Percentiles rank a stretch among this genome's conserved stretches.
These are phyloP conservation scores for Merodon equestris DNA, from an alignment of 2,888 invertebrate genomes.

Conservation along the genomic window DNA sequence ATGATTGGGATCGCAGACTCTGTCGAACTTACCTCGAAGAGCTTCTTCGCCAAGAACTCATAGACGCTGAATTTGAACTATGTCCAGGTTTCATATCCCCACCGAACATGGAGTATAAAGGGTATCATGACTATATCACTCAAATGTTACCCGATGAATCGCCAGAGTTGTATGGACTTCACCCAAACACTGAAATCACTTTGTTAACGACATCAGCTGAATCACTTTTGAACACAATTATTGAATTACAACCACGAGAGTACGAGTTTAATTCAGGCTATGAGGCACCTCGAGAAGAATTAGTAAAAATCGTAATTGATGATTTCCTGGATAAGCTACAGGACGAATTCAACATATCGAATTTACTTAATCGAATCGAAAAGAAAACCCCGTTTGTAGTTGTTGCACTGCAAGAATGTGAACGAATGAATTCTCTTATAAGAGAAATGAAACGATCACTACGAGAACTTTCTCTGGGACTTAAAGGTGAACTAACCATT, in stretches of 20 bases:
- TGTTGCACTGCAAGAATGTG: slow-evolving; percentile 95
- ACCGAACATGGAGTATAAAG: slow-evolving; percentile 91
- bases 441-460: slow-evolving; percentile 90
- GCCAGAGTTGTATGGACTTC: slow-evolving; percentile 93
- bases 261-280: slow-evolving; percentile 78
- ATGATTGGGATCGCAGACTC: slow-evolving; percentile 95
- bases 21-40: slow-evolving; percentile 92
- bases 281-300: slow-evolving; percentile 89
- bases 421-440: slow-evolving; percentile 94
- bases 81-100: slow-evolving; percentile 93
- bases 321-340: slow-evolving; percentile 94
- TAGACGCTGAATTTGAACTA: slow-evolving; percentile 90
- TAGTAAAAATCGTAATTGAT: slow-evolving; percentile 87
- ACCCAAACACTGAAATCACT: slow-evolving; percentile 97
- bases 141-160: slow-evolving; percentile 93
- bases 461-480: slow-evolving; percentile 91
- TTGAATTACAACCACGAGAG: slow-evolving; percentile 95
- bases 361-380: slow-evolving; percentile 91
- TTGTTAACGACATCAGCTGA: slow-evolving; percentile 93
- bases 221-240: slow-evolving; percentile 88
- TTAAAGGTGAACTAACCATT: slow-evolving; percentile 96
- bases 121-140: slow-evolving; percentile 93
- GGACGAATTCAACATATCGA: slow-evolving; percentile 91
- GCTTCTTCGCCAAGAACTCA: slow-evolving; percentile 91
- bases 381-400: slow-evolving; percentile 95